Conservation (phyloP, 2,888 invertebrate species). For the Clusia tigrina region DNA sequence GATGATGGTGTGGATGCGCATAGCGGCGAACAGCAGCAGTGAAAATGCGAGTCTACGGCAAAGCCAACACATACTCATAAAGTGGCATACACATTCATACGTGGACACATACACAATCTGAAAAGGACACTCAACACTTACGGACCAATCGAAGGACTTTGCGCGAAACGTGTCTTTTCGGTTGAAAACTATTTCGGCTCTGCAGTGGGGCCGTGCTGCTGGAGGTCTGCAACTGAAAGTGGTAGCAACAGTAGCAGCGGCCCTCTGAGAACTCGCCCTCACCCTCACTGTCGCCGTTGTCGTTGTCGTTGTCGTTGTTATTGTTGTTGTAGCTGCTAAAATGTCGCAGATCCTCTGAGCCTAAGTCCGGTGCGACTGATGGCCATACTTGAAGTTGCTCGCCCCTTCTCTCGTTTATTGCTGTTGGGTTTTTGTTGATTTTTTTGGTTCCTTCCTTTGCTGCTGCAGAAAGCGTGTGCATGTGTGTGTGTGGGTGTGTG, state of each 20-base stretch:
- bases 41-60: not conserved
- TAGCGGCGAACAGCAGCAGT: not conserved
- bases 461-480: not conserved
- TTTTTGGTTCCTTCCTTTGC: not conserved
- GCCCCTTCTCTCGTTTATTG: too few species aligned
- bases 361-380: not conserved
- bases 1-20: not conserved
- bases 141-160: slow-evolving; percentile 33
- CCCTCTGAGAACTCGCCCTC: not conserved
- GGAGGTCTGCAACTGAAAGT: not conserved
- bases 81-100: not conserved
- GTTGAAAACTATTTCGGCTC: slow-evolving; percentile 21
- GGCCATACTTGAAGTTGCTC: slow-evolving; percentile 6
- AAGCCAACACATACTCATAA: not conserved
- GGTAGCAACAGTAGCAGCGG: slow-evolving; percentile 2
- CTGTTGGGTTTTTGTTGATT: too few species aligned
- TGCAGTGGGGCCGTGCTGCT: not conserved
- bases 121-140: slow-evolving; percentile 2
- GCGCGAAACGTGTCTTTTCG: slow-evolving; percentile 31
- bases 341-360: not conserved
- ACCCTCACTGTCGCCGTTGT: too few species aligned
- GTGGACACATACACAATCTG: not conserved
- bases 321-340: not conserved
- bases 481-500: too few species aligned
- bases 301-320: too few species aligned